Base-by-base conservation (phyloP, 2,797 vertebrate species). In the Eulemur coronatus region DNA sequence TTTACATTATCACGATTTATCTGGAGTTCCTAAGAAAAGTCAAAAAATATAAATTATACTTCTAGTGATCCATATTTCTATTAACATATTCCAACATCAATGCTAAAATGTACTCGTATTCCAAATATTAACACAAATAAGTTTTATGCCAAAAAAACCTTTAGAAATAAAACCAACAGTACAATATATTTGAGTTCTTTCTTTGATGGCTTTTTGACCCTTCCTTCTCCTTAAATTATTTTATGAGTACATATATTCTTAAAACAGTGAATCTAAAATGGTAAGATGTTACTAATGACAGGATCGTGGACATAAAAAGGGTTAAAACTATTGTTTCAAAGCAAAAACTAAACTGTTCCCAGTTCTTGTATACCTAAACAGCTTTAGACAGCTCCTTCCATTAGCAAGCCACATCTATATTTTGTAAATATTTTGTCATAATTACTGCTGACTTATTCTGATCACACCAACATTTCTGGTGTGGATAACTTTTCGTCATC, bases 91-190 rank as follows among this genome's bases (percentile, higher is more conserved):
- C 33, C 61, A 91, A 24, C 13, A 33, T 93, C 38, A 95, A 75
- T 17, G 88, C 14, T 84, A 92, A 93, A 96, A 92, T n/a, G 46
- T 17, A 84, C 28, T 78, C 4, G 63, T 17, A 95, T 84, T 92
- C 35, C 17, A 96, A 95, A 95, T 14, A 82, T 72, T 84, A 97
- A 84, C 38, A 84, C 12, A 93, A 63, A 38, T 69, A 91, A 5
- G 91, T 79, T 59, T 82, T 55, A 84, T n/a, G 22, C 59, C 46
- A n/a, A 52, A 69, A 52, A 52, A 26, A 20, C 18, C 28, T 93
- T 75, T 41, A 95, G 84, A 91, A 93, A 97, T 4, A 87, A 91
- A 84, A 81, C 38, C 9, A 87, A 46, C 3, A 38, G 8, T 75
- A 89, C 2, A 69, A 55, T 41, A 28, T 41, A 41, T 22, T 55